phyloP scores from a whole-genome alignment of 2,113 vertebrate species.

The Notothenia coriiceps region DNA sequence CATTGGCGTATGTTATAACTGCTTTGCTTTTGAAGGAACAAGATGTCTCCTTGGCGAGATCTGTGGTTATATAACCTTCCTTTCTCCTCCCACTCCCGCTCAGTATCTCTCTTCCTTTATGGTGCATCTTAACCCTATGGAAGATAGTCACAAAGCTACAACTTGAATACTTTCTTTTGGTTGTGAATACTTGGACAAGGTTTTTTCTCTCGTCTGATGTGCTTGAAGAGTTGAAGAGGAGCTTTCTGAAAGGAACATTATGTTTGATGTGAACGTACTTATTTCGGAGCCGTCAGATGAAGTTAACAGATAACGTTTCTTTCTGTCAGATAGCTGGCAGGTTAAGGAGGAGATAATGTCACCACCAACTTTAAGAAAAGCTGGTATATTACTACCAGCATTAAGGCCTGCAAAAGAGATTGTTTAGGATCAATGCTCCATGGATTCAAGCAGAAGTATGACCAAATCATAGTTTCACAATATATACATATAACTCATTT shows the following conservation, averaged over 20 bases:
- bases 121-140: slow-evolving; percentile 27
- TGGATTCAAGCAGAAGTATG: background rate
- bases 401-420: background rate
- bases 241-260: slow-evolving; percentile 47
- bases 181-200: slow-evolving; percentile 27
- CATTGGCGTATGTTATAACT: slow-evolving; percentile 46
- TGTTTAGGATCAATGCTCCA: too few species aligned
- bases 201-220: slow-evolving; percentile 21
- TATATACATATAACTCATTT: too few species aligned
- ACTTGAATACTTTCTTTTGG: slow-evolving; percentile 9
- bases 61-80: slow-evolving; percentile 57
- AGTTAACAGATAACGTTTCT: slow-evolving; percentile 37
- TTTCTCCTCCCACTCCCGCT: slow-evolving; percentile 53
- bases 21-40: slow-evolving; percentile 41
- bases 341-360: background rate
- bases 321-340: slow-evolving; percentile 29
- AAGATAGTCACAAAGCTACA: slow-evolving; percentile 46
- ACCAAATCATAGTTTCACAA: too few species aligned
- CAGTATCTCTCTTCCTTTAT: slow-evolving; percentile 44
- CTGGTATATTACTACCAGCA: background rate
- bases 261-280: slow-evolving; percentile 40
- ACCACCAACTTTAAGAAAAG: background rate
- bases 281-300: slow-evolving; percentile 41
- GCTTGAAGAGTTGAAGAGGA: slow-evolving; percentile 35
- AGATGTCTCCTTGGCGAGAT: too few species aligned